Conservation (phyloP, 2,113 vertebrate genomes). For the Indicator indicator region DNA sequence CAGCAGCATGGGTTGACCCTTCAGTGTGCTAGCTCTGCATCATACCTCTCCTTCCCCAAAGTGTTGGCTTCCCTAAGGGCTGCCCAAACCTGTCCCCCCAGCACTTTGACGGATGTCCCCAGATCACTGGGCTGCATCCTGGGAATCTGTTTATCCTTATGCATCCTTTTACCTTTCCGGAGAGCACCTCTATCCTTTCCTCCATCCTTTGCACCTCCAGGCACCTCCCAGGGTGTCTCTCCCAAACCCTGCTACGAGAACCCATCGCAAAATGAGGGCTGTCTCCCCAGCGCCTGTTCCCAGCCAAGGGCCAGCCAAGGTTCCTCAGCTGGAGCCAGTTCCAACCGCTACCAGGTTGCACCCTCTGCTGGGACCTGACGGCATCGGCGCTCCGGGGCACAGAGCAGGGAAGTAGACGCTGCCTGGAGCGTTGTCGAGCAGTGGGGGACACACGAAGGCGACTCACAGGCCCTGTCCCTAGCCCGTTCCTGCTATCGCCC, state of each 20-base stretch:
- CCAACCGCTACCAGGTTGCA: conserved; percentile 54
- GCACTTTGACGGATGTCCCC: background rate
- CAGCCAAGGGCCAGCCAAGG: background rate
- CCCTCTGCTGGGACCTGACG: conserved; percentile 61
- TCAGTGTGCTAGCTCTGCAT: background rate
- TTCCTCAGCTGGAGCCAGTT: background rate
- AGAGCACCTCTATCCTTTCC: background rate
- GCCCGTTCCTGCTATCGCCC: background rate
- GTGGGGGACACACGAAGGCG: background rate
- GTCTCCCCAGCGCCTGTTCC: background rate
- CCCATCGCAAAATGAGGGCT: background rate
- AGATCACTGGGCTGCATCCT: background rate
- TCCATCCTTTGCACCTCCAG: background rate
- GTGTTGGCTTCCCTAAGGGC: background rate
- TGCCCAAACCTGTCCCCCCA: background rate
- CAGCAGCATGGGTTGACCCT: rapidly evolving
- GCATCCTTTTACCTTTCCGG: background rate
- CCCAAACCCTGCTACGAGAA: no score
- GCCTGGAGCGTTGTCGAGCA: background rate
- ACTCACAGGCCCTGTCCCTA: background rate
- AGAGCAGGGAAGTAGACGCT: background rate
- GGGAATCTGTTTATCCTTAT: rapidly evolving
- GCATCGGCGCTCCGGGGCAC: conserved; percentile 13
- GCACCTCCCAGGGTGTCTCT: background rate
- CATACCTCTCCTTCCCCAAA: background rate